Conservation (phyloP, 2,888 invertebrate species). For the Petrolisthes manimaculis region DNA sequence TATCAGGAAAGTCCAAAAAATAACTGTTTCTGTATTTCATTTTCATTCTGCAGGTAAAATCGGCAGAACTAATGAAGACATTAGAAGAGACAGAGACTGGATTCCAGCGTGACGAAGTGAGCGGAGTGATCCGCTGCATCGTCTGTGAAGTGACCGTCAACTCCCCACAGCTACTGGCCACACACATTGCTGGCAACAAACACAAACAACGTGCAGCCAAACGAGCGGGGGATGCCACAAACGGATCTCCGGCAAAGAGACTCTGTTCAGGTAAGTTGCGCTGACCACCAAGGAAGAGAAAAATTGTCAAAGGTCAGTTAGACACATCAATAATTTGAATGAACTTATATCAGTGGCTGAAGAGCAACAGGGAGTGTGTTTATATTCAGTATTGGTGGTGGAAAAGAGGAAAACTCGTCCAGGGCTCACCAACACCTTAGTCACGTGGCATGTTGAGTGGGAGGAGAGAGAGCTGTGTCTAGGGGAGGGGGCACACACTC, state of each 20-base stretch:
- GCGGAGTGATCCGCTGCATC: slow-evolving; percentile 64
- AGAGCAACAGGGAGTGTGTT: too few species aligned
- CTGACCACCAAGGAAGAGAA: too few species aligned
- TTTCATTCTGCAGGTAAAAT: slow-evolving; percentile 55
- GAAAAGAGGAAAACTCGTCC: too few species aligned
- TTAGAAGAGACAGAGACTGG: slow-evolving; percentile 60
- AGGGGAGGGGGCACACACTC: too few species aligned
- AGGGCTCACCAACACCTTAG: too few species aligned
- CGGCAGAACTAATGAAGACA: slow-evolving; percentile 55
- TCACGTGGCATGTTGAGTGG: too few species aligned
- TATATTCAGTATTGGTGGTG: too few species aligned
- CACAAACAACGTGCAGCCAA: slow-evolving; percentile 57
- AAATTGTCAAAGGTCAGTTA: too few species aligned
- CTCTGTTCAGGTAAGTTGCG: slow-evolving; percentile 31
- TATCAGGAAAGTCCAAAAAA: neutral
- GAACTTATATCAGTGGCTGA: too few species aligned
- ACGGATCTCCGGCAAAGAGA: slow-evolving; percentile 54
- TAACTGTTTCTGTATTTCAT: neutral
- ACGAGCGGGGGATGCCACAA: slow-evolving; percentile 25
- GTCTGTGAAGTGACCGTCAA: slow-evolving; percentile 68
- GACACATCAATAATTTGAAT: too few species aligned
- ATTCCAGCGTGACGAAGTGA: slow-evolving; percentile 63
- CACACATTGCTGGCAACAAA: slow-evolving; percentile 67
- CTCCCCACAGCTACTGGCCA: slow-evolving; percentile 68
- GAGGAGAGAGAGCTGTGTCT: too few species aligned